Conservation (phyloP, 2,888 invertebrate species). For the Taenaris catops region DNA sequence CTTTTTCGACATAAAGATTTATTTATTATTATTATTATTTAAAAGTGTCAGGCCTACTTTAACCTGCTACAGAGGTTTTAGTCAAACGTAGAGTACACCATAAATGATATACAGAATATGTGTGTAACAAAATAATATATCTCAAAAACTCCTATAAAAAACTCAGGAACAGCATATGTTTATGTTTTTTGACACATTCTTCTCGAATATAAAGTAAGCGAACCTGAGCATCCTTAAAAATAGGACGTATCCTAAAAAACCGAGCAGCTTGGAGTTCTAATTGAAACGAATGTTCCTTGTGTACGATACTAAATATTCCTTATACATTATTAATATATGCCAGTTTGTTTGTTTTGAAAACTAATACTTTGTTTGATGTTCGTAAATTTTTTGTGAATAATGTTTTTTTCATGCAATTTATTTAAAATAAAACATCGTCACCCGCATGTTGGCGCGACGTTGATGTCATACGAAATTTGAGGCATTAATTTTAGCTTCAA, state of each 20-base stretch:
- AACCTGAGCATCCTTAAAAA: no score
- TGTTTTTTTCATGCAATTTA: conserved; percentile 3
- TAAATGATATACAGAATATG: no score
- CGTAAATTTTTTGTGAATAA: conserved; percentile 3
- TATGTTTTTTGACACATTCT: no score
- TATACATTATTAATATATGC: conserved; percentile 8
- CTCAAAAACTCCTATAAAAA: no score
- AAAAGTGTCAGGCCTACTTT: no score
- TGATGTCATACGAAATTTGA: conserved; percentile 13
- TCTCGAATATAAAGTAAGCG: no score
- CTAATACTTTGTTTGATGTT: conserved; percentile 10
- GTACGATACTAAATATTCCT: conserved; percentile 8
- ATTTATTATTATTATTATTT: no score
- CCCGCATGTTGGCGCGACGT: conserved; percentile 12
- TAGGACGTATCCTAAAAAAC: conserved; percentile 3
- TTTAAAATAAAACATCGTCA: conserved; percentile 7
- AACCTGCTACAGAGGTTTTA: no score
- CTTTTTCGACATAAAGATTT: no score
- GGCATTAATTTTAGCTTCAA: conserved; percentile 5
- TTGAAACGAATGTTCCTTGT: conserved; percentile 47
- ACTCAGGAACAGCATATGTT: no score
- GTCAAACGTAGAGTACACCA: no score
- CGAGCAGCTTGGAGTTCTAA: conserved; percentile 13
- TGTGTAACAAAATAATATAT: no score
- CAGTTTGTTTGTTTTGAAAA: conserved; percentile 7